Base-by-base conservation (phyloP, 2,797 vertebrate genomes). In the Sparidentex hasta region DNA sequence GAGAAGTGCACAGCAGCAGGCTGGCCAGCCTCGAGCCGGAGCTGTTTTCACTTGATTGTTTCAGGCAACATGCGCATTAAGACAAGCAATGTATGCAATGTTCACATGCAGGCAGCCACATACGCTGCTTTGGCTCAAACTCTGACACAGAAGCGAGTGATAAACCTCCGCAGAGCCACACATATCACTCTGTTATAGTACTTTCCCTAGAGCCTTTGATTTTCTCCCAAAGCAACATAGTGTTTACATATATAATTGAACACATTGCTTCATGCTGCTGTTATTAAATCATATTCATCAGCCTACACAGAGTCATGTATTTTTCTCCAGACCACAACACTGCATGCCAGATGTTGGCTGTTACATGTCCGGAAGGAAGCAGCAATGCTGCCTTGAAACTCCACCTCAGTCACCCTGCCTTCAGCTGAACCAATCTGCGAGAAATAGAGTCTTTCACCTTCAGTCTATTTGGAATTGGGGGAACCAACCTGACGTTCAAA, bases 381-480 rank as follows among this genome's bases (percentile, higher is more conserved):
- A 27, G 52, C 38, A 27, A 12, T 17, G 68, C 62, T 47, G 72
- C 63, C 71, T 73, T 20, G 0, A 41, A 83, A 50, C 66, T 59
- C 75, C 66, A 63, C 74, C 73, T 43, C 73, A 59, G 64, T 85
- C 86, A 61, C 58, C 61, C 81, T 51, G 80, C 82, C 83, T 85
- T 66, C 65, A 43, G 67, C 80, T 69, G 69, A 86, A 72, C 55
- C 79, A 79, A 81, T 89, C 87, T 87, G 44, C 80, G 72, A 88
- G 86, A 89, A 90, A 90, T 88, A 78, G 84, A 90, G 85, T 90
- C 88, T 90, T 93, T 92, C 90, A 91, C 91, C 89, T 91, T 87
- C 87, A 87, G 90, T 93, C 84, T 84, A 87, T 90, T 89, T 88
- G 88, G 83, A 88, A 74, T 82, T 84, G 70, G 71, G 69, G 73